Base-by-base conservation (phyloP, 2,888 invertebrate species). In the Odontocolon sp. region DNA sequence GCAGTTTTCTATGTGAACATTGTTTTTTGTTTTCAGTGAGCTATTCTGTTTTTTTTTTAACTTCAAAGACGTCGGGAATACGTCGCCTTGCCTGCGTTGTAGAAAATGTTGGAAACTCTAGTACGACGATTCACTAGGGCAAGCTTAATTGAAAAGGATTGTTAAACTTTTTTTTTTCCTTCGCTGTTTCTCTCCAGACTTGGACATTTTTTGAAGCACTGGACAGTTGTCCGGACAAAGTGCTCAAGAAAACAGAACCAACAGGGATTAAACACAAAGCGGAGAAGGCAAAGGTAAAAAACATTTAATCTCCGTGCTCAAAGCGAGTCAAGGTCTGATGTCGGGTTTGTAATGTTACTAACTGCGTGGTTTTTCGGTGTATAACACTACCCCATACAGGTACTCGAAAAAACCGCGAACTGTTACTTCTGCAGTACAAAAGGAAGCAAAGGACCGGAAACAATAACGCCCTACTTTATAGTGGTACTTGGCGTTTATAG, bases 381-480 rank as follows among this genome's bases (percentile, higher is more conserved):
- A 38, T 40, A 28, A 8, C 40, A 33, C 14, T 11, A n/a, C 14
- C n/a, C n/a, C n/a, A n/a, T n/a, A 23, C 42, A 56, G 26, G 18
- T 50, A 47, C 59, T 6, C 31, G 36, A 26, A 33, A 33, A 11
- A 50, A 26, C 31, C 26, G 9, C 47, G 21, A 23, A 18, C 14
- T 11, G 38, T 31, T 1, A 21, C 9, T 36, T 21, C 54, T 31
- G 72, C 31, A 38, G 57, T 9, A 16, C 16, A 38, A 52, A 50
- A 54, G 33, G 52, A 52, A 47, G 54, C 28, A 50, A 59, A 52
- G 54, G 45, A 36, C 16, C 26, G 14, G 66, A 59, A 70, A 70
- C 69, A 70, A 66, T 42, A 75, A 54, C 69, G 36, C 28, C 74
- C 16, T 64, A 42, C 52, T 75, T 75, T 50, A 50, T 31, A 57